Base-by-base conservation (phyloP, 2,888 invertebrate species). In the Villa cingulata region DNA sequence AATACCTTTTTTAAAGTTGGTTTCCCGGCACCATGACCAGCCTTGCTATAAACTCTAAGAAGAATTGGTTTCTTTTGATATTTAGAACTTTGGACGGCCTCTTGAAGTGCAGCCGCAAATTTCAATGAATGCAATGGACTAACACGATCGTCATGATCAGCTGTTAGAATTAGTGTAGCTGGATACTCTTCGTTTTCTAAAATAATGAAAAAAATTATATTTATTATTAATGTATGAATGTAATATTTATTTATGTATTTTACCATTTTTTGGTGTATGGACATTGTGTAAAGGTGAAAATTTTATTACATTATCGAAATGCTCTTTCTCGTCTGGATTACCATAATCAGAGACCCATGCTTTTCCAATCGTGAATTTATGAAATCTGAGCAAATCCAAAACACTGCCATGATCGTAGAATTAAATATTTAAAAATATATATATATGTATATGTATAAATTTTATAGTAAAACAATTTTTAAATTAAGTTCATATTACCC, bases 111-210 rank as follows among this genome's bases (percentile, higher is more conserved):
- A 2, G 97, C 95, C 50, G 89, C 84, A 70, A 86, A 90, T 72
- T 98, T 98, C 41, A 96, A 77, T 51, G 95, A 94, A 74, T 98
- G 98, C 55, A 94, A 76, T 43, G 97, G 97, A 55, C 96, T 96
- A 54, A 98, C 97, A 57, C 97, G 81, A 73, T 97, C 96, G 72
- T 97, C 96, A 71, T 97, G 96, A 74, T 97, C 96, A 18, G 91
- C 96, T n/a, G 96, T 96, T 57, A 92, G 72, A 51, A 97, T 76
- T 53, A 98, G 72, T 18, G 85, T 85, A 17, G 95, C 83, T 7
- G 97, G 97, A 75, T 95, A 97, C 70, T 92, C 81, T 12, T 66
- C 64, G 9, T 68, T 65, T 18, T 62, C 67, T 68, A 27, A 4
- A 41, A 27, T 7, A 41, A 4, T 32, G 3, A 2, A 36, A 27